Base-by-base conservation (phyloP, 2,797 vertebrate genomes). In the Chrysocyon brachyurus region DNA sequence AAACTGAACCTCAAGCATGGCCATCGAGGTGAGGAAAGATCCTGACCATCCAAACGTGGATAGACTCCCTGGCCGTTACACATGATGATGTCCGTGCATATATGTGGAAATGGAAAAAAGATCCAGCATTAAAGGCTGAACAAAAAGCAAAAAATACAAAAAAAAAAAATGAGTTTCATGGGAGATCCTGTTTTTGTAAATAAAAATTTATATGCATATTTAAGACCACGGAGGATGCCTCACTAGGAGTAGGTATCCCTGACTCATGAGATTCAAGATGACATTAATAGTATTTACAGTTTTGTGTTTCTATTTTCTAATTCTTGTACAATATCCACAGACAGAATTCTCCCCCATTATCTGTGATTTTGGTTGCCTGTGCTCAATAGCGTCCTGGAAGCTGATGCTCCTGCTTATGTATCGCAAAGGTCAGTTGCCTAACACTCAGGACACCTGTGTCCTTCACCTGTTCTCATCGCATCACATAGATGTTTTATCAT, bases 311-410 rank as follows among this genome's bases (percentile, higher is more conserved):
- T 64, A 2, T 64, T 63, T 72, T 33, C 2, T 54, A 40, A 9
- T 40, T 87, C 81, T 79, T 72, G 36, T 57, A 12, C 12, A n/a
- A 5, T 9, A 54, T 33, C 49, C 33, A n/a, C 33, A 26, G 72
- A 75, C 26, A 17, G 40, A 0, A 28, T 75, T 28, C 14, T 4
- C 16, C 24, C 7, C 14, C 61, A 46, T 75, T 28, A 9, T 16
- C 40, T 24, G 7, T 1, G 4, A 54, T 54, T 54, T 78, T 0
- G 1, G 49, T 19, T 54, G 17, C 49, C 5, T 3, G 1, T 0
- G 17, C 16, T 78, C 28, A 6, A 7, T 54, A 1, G 17, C 28
- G 21, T 52, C n/a, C 9, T n/a, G 49, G 28, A 54, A 54, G 11
- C 49, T 12, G 16, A 31, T 21, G 52, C 19, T 56, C 11, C 1